Conservation (phyloP, 2,113 vertebrate species). For the Smithornis capensis region DNA sequence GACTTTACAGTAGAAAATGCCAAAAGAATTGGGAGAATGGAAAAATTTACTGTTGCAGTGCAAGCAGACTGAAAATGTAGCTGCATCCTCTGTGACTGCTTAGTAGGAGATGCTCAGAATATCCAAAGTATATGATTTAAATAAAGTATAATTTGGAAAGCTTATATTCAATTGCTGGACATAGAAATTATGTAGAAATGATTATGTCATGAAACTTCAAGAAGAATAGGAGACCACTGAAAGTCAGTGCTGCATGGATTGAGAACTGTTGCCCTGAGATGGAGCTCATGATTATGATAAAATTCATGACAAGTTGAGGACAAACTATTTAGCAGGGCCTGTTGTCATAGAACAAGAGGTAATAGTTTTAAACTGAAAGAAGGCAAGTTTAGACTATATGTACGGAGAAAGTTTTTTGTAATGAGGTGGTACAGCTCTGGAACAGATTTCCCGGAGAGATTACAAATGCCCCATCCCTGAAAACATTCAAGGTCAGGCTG, state of each 20-base stretch:
- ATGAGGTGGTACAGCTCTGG: not conserved
- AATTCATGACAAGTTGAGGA: not conserved
- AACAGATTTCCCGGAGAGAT: not conserved
- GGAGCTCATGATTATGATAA: not conserved
- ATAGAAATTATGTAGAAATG: not conserved
- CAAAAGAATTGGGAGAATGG: not conserved
- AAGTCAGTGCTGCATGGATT: not conserved
- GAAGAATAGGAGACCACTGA: not conserved
- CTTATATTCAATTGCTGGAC: not conserved
- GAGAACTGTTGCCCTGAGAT: not conserved
- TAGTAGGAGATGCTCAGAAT: not conserved
- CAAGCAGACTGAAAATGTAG: not conserved
- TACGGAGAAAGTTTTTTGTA: not conserved
- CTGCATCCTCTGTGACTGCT: not conserved
- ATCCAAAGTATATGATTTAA: not conserved
- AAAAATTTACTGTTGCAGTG: not conserved
- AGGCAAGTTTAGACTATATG: not conserved
- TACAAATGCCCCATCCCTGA: not conserved
- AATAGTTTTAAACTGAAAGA: not conserved
- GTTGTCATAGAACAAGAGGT: not conserved
- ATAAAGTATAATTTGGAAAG: not conserved
- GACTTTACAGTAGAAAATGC: conserved; percentile 19
- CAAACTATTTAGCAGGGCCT: not conserved
- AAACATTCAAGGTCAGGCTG: not conserved
- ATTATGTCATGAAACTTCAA: not conserved